Conservation (phyloP, 2,113 vertebrate genomes). For the Bostrychus sinensis region DNA sequence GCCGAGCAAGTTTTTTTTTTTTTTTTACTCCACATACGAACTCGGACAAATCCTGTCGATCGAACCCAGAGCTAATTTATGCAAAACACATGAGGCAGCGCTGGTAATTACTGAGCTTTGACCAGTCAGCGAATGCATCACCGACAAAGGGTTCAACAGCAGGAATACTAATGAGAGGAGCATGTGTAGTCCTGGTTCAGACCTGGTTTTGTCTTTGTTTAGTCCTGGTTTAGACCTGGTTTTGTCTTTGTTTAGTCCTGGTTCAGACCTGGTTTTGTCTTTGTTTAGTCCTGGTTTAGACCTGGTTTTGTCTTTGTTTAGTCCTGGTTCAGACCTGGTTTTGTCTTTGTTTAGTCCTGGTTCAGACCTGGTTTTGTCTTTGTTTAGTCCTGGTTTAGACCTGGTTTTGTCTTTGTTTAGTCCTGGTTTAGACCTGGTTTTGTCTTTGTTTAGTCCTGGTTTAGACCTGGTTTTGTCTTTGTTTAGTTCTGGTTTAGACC, state of each 20-base stretch:
- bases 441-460: background rate
- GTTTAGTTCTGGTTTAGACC: background rate
- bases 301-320: background rate
- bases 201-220: background rate
- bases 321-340: background rate
- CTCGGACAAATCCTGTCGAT: constrained; percentile 57
- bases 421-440: background rate
- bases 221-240: background rate
- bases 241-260: background rate
- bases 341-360: background rate
- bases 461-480: background rate
- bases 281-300: background rate
- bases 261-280: background rate
- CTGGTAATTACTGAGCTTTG: constrained; percentile 77
- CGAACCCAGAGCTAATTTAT: constrained; percentile 80
- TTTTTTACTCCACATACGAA: constrained; percentile 24
- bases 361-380: background rate
- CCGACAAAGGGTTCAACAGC: background rate
- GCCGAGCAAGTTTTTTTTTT: constrained; percentile 64
- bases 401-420: background rate
- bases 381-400: background rate
- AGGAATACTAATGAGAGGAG: constrained; percentile 2
- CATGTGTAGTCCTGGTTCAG: background rate
- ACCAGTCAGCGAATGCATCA: constrained; percentile 64
- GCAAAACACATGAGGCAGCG: constrained; percentile 68